phyloP scores from a whole-genome alignment of 2,888 invertebrate species.

The Druceiella hillmani region DNA sequence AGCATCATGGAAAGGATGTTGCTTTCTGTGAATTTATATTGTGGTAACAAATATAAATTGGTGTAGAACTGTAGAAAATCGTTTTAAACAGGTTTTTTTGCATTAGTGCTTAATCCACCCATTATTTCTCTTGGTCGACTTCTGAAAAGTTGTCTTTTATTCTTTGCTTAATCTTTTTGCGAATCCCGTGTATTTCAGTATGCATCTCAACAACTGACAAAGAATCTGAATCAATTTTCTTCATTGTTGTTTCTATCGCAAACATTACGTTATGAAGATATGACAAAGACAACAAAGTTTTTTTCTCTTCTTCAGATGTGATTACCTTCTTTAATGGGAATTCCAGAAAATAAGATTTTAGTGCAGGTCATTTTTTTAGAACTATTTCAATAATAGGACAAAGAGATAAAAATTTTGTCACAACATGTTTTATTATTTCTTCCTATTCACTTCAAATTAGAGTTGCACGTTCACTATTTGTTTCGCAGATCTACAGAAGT shows the following conservation, averaged over 20 bases:
- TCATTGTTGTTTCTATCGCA: constrained; percentile 13
- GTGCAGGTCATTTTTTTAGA: constrained; percentile 11
- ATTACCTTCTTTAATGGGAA: constrained; percentile 12
- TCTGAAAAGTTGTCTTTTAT: constrained; percentile 11
- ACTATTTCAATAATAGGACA: constrained; percentile 11
- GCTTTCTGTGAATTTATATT: constrained; percentile 7
- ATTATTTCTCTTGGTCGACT: too few relatives aligned
- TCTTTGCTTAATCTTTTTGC: constrained; percentile 12
- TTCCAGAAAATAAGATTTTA: constrained; percentile 9
- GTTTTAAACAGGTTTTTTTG: constrained; percentile 10
- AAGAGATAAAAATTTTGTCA: constrained; percentile 10
- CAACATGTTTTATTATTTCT: constrained; percentile 8
- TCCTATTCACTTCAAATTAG: constrained; percentile 9
- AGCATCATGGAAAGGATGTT: constrained; percentile 7
- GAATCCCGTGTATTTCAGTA: constrained; percentile 13
- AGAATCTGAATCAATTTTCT: constrained; percentile 11
- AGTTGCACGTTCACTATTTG: constrained; percentile 6
- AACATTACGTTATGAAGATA: constrained; percentile 10
- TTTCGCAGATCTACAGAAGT: constrained; percentile 10
- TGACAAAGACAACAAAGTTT: constrained; percentile 8
- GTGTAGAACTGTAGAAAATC: constrained; percentile 9
- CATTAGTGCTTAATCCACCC: constrained; percentile 7
- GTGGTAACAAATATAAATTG: constrained; percentile 1
- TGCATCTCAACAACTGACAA: constrained; percentile 14
- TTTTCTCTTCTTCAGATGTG: constrained; percentile 10